Evolutionary conservation across 1,140 invertebrate species (phyloP), one percentile per base, ranked within the genome.

Genomic region (Gerris buenoi): DNA sequence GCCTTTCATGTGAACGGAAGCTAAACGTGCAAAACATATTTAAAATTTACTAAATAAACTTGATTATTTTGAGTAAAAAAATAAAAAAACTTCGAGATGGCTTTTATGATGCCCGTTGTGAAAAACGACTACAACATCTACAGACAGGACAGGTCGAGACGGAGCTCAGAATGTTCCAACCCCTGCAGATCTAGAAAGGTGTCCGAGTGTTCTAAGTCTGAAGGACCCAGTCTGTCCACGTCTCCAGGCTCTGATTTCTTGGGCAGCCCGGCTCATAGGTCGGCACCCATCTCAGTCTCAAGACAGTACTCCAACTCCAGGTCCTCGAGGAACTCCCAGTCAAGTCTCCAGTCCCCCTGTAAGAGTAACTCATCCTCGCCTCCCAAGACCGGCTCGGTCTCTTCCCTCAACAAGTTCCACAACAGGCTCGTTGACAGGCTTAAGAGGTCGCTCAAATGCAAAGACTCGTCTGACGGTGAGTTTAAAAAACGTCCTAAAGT

Each of bases 91-190:
- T 10, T 46, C 33, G 33, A 82, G 76, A 93, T 93, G 90, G 90
- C 90, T 80, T 93, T 93, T 79, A 92, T 93, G 90, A 91, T 92
- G 88, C 90, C 90, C 56, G 89, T 93, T 69, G 85, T 93, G 76
- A 92, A 91, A 82, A 93, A 93, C 79, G 89, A 93, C 78, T 93
- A 88, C 82, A 88, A 93, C 76, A 92, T 93, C 76, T 93, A 93
- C 81, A 89, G 90, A 79, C 87, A 86, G 67, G 87, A 88, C 76
- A 82, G 88, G 65, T 84, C 82, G 67, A 80, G 88, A 65, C 82
- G 86, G 27, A 82, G 83, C 25, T 90, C 88, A 10, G 88, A 91
- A 74, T 86, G 86, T 67, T 85, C 86, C 25, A 86, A 86, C 79
- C 81, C 84, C 69, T 86, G 86, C 67, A 83, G 87, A 56, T 85